Evolutionary conservation across 2,113 vertebrate genomes (phyloP).

Genomic region (Heterocephalus glaber): DNA sequence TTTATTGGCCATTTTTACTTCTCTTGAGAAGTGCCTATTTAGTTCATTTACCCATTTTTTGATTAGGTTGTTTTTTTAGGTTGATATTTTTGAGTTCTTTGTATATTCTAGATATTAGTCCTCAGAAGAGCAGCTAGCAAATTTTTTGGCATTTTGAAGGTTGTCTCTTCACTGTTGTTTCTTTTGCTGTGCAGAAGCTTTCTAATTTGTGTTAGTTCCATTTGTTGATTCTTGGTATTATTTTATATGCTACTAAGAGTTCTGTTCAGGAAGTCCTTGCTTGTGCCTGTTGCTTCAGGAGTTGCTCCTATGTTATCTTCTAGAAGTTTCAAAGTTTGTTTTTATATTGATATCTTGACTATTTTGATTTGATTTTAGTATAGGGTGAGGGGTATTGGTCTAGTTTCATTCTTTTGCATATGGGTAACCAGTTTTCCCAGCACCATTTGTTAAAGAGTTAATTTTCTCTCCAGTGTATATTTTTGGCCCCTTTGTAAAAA

Average conservation of each 20-base stretch:
- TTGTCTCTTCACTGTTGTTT: not conserved
- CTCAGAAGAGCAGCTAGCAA: not conserved
- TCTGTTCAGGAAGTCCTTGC: not conserved
- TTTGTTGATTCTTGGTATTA: not conserved
- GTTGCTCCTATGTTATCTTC: not conserved
- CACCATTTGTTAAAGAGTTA: not conserved
- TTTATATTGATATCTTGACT: not conserved
- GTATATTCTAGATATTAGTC: not conserved
- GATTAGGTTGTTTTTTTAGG: not conserved
- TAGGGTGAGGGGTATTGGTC: not conserved
- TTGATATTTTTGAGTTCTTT: not conserved
- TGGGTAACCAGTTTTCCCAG: not conserved
- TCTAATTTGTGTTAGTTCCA: not conserved
- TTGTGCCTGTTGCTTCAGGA: not conserved
- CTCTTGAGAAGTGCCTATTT: not conserved
- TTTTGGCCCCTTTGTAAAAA: not conserved
- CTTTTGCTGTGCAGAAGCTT: not conserved
- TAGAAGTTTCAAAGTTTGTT: not conserved
- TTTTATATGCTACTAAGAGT: not conserved
- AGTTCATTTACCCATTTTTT: not conserved
- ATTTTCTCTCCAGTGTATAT: not conserved
- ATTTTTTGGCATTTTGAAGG: not conserved
- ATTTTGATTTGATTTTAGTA: not conserved
- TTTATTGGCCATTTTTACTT: not conserved
- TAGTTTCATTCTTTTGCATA: not conserved